Percentiles rank a stretch among this genome's conserved stretches.
Conservation (phyloP, 2,113 vertebrate species). For the Pelvicachromis taeniatus region DNA sequence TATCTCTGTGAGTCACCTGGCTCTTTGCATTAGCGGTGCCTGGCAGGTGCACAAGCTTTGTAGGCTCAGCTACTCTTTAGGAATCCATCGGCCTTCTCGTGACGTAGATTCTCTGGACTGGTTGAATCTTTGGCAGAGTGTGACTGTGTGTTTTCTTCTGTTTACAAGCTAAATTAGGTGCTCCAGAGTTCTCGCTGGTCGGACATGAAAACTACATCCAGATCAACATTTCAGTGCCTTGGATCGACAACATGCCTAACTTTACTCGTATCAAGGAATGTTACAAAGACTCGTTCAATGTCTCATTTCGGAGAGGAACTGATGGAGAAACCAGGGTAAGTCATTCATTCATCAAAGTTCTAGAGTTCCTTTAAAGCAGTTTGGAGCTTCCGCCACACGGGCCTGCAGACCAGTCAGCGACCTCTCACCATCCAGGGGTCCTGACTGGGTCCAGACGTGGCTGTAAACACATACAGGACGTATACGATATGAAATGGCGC, state of each 20-base stretch:
- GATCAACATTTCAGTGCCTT: conserved; percentile 33
- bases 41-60: not conserved
- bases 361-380: too few relatives aligned
- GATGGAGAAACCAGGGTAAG: not conserved
- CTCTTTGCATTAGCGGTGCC: not conserved
- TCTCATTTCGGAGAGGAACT: not conserved
- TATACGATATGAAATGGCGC: not conserved
- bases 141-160: not conserved
- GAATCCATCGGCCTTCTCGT: not conserved
- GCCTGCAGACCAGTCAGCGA: not conserved
- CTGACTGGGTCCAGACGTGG: not conserved
- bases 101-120: not conserved
- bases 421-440: not conserved
- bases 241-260: not conserved
- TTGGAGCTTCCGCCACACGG: not conserved
- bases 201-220: conserved; percentile 36
- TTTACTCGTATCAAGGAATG: accelerated
- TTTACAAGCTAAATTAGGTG: conserved; percentile 34
- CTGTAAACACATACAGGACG: not conserved
- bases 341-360: not conserved
- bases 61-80: not conserved
- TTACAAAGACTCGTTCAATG: accelerated
- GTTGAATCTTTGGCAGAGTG: not conserved
- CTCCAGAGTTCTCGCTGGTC: conserved; percentile 22
- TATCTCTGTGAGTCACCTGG: not conserved